Evolutionary conservation across 2,113 vertebrate species (phyloP).

Genomic region (Perognathus longimembris): DNA sequence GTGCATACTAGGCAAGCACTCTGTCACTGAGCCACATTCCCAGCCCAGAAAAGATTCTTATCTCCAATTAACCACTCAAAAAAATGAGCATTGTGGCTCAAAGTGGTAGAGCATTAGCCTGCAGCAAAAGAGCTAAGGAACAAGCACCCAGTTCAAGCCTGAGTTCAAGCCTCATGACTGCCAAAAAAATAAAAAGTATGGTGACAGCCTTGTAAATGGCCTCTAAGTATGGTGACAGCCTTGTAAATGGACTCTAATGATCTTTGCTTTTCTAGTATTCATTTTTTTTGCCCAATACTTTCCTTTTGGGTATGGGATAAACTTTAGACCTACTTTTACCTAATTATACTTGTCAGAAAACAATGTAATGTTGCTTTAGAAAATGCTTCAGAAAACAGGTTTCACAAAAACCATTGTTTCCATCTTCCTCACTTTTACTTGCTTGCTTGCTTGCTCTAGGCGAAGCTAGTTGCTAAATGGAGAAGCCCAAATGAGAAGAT

Average conservation of each 20-base stretch:
- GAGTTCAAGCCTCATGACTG: no score
- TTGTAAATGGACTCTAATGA: not conserved
- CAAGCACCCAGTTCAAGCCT: no score
- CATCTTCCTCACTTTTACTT: not conserved
- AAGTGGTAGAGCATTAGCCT: no score
- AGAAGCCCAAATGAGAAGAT: not conserved
- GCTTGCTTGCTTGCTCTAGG: not conserved
- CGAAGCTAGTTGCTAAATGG: not conserved
- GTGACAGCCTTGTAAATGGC: no score
- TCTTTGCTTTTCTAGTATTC: not conserved
- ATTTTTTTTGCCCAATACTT: not conserved
- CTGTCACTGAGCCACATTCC: no score
- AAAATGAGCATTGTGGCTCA: no score
- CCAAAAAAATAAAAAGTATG: no score
- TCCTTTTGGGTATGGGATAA: not conserved
- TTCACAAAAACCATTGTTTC: not conserved
- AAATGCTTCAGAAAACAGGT: not conserved
- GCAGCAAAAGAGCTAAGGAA: no score
- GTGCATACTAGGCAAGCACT: no score
- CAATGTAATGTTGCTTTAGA: not conserved
- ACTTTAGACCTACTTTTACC: not conserved
- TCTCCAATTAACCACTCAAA: no score
- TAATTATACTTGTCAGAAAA: not conserved
- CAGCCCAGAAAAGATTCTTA: no score
- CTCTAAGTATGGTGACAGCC: no score